Evolutionary conservation across 1,140 invertebrate species (phyloP).

Genomic region (Laupala kohalensis): DNA sequence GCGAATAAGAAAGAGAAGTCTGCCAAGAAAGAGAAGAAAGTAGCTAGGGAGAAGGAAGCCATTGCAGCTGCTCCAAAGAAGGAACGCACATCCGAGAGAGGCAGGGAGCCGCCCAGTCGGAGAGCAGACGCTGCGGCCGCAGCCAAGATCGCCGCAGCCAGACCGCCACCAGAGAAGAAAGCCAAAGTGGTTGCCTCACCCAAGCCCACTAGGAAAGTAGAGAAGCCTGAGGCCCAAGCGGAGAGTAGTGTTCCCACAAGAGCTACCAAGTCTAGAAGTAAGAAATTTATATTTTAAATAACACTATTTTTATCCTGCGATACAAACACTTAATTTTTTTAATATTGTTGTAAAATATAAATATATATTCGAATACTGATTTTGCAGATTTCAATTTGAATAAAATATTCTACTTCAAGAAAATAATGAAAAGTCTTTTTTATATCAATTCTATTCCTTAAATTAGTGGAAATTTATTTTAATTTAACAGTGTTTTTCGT

Average conservation of each 20-base stretch:
- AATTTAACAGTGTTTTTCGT: too few species aligned
- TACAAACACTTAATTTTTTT: too few species aligned
- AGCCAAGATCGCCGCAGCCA: slow-evolving; percentile 7
- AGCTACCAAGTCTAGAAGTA: slow-evolving; percentile 12
- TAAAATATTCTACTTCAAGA: too few species aligned
- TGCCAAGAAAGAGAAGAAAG: slow-evolving; percentile 15
- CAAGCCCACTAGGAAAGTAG: neutral
- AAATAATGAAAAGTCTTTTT: too few species aligned
- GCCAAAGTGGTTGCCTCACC: neutral
- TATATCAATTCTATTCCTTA: too few species aligned
- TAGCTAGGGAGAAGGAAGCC: neutral
- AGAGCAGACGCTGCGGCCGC: slow-evolving; percentile 19
- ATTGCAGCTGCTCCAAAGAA: neutral
- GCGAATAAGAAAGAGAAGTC: slow-evolving; percentile 21
- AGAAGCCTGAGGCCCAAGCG: neutral
- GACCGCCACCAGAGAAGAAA: slow-evolving; percentile 1
- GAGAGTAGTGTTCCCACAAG: slow-evolving; percentile 7
- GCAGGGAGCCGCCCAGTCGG: slow-evolving; percentile 11
- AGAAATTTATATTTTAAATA: neutral
- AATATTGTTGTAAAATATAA: too few species aligned
- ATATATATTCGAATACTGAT: too few species aligned
- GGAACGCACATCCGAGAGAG: slow-evolving; percentile 10
- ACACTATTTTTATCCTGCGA: too few species aligned
- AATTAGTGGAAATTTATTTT: too few species aligned
- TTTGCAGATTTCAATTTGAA: too few species aligned